Conservation (phyloP, 2,797 vertebrate genomes). For the Clarias fuscus region DNA sequence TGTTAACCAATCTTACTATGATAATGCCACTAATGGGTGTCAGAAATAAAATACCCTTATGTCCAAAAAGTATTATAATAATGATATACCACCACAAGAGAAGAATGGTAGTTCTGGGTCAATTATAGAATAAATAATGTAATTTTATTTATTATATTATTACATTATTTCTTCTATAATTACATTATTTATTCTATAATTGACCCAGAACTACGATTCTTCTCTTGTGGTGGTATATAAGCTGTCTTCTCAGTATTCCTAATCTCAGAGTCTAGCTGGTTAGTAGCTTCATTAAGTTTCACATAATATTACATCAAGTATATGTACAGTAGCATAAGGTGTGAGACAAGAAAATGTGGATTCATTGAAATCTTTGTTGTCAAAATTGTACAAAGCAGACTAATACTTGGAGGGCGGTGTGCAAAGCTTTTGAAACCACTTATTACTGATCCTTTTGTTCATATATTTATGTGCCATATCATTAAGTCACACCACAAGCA, state of each 20-base stretch:
- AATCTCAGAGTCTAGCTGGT: neutral
- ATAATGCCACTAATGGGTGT: neutral
- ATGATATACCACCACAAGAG: too few species aligned
- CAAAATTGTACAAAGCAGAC: neutral
- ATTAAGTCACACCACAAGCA: neutral
- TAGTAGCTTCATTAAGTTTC: neutral
- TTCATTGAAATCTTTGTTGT: neutral
- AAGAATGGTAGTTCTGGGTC: too few species aligned
- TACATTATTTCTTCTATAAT: too few species aligned
- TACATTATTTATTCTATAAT: neutral
- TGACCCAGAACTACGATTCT: neutral
- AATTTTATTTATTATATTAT: too few species aligned
- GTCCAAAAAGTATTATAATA: neutral
- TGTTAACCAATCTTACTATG: neutral
- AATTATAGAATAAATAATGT: too few species aligned
- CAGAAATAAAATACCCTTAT: neutral
- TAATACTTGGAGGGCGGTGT: neutral
- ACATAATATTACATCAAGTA: neutral
- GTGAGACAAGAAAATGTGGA: conserved; percentile 7
- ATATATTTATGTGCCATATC: too few species aligned
- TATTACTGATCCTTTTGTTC: neutral
- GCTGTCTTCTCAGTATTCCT: neutral
- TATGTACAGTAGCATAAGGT: neutral
- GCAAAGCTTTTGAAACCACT: neutral
- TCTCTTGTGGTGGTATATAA: neutral